Evolutionary conservation across 2,797 vertebrate genomes (phyloP), one percentile per base, ranked within the genome.

Genomic region (Poeciliopsis gracilis): DNA sequence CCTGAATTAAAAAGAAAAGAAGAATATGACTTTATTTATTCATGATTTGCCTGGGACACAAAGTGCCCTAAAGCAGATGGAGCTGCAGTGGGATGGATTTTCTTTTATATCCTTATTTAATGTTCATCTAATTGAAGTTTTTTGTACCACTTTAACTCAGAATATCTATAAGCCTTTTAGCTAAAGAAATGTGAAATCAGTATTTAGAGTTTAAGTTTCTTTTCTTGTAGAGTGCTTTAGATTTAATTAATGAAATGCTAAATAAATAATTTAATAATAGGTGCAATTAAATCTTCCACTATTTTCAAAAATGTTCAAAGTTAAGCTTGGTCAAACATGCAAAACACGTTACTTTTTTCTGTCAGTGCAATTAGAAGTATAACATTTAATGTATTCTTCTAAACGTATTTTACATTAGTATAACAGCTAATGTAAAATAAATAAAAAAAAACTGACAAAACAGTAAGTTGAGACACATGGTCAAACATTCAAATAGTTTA

Each of bases 11-110:
- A 67, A 67, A 23, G 36, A 66, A 41, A 43, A 69, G 33, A 38
- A 67, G 11, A 69, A 69, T 43, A 69, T 30, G 5, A 18, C 47
- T 78, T 77, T 25, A 59, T 55, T 76, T 47, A 49, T 38, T 45
- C n/a, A 59, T 69, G 66, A n/a, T 43, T 69, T 43, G 66, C 41
- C 41, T 43, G 66, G 33, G 10, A 38, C 63, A 38, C 36, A 0
- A 41, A 41, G 63, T 38, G 63, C 33, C 63, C 20, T 38, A 38
- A 41, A 67, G 63, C 63, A 67, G 66, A 69, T 69, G 66, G 66
- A n/a, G 38, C 38, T 69, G 12, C 38, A 25, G 38, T 69, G 38
- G 15, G 18, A 43, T 43, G 38, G 23, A 69, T 69, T 69, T 69
- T 69, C 23, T 15, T 69, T 69, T 45, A 43, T 43, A 10, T 43